Conservation (phyloP, 2,113 vertebrate species). For the Cyrtonyx montezumae region DNA sequence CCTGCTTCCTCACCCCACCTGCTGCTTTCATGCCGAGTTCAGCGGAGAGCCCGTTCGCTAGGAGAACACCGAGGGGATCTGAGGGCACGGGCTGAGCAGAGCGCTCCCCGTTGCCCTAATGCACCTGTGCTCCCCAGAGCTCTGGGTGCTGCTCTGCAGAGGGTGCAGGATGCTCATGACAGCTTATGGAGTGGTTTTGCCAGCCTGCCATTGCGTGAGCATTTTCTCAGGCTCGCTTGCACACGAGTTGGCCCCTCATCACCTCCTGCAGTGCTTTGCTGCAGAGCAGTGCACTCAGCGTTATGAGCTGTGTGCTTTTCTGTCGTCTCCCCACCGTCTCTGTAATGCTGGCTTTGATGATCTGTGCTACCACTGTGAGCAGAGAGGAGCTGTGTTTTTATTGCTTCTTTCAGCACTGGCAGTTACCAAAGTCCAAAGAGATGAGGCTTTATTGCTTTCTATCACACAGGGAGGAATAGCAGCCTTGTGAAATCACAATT, state of each 20-base stretch:
- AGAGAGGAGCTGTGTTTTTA: background rate
- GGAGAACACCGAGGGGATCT: background rate
- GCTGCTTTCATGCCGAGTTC: background rate
- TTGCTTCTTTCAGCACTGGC: background rate
- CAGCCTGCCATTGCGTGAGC: background rate
- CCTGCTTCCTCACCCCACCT: background rate
- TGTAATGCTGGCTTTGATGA: background rate
- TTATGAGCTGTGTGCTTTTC: background rate
- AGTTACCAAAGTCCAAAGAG: constrained; percentile 55
- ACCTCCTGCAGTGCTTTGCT: background rate
- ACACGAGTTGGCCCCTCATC: background rate
- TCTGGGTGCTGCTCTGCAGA: background rate
- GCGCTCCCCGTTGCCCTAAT: background rate
- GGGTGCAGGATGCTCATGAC: background rate
- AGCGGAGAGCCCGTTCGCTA: background rate
- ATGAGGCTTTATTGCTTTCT: constrained; percentile 50
- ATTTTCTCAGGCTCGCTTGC: background rate
- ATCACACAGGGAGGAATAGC: background rate
- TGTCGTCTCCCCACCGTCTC: background rate
- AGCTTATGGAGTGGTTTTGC: background rate
- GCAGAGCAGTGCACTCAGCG: background rate
- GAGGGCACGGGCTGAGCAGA: background rate
- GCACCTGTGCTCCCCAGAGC: background rate
- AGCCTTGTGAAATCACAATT: constrained; percentile 40
- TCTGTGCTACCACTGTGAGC: background rate